A percentile compares a stretch with the other conserved stretches of the same genome.
These are phyloP conservation scores for Acleris laterana DNA, from an alignment of 2,888 invertebrate species.

Conservation along the genomic window DNA sequence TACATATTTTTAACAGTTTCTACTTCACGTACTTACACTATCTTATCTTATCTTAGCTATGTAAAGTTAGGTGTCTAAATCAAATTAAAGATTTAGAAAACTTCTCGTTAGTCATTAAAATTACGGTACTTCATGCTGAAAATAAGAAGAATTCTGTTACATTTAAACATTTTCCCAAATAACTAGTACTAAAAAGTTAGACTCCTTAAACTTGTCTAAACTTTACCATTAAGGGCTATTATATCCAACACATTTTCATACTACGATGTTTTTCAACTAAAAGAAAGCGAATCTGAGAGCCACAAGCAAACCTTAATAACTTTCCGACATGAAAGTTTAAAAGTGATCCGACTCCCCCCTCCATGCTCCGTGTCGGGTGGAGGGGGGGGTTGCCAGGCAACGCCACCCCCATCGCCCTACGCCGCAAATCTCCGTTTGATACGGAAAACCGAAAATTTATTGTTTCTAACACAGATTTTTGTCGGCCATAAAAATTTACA, in stretches of 20 bases:
- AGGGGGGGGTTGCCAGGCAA: conserved; percentile 71
- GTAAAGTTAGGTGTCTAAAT: no score
- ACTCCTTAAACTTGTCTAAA: conserved; percentile 1
- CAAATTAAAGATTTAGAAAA: no score
- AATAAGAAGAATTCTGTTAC: background rate
- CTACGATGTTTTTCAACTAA: conserved; percentile 68
- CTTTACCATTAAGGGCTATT: conserved; percentile 28
- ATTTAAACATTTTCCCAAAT: background rate
- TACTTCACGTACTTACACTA: no score
- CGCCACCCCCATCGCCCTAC: conserved; percentile 71
- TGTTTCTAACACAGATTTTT: conserved; percentile 67
- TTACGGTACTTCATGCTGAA: no score
- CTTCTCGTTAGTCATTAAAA: no score
- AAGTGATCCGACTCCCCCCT: conserved; percentile 68
- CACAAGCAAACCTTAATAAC: conserved; percentile 82
- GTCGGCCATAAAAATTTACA: conserved; percentile 36
- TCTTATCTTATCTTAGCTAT: no score
- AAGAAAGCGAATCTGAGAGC: conserved; percentile 76
- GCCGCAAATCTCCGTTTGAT: conserved; percentile 79
- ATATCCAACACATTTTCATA: conserved; percentile 28
- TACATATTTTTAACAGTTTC: no score
- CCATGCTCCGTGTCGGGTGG: conserved; percentile 45
- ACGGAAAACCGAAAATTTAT: conserved; percentile 74
- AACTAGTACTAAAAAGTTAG: background rate
- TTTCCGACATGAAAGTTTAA: conserved; percentile 84